phyloP scores from a whole-genome alignment of 2,113 vertebrate species.

The Tragelaphus imberbis region DNA sequence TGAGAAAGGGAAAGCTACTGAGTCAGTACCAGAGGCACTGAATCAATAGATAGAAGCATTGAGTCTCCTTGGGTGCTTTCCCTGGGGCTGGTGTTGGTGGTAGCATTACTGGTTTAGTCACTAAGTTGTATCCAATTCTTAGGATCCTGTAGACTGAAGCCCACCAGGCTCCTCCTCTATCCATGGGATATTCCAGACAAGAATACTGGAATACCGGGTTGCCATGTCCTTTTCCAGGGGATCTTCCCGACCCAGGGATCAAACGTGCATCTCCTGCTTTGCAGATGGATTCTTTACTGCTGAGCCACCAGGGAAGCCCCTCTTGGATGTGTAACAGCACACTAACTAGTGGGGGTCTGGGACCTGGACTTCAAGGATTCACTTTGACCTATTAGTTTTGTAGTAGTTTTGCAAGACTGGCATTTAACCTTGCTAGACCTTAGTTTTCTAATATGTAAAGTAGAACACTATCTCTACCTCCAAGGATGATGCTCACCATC shows the following conservation, averaged over 20 bases:
- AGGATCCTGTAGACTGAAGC: background rate
- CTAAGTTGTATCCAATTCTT: background rate
- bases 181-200: background rate
- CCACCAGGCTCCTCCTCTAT: background rate
- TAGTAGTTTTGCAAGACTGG: background rate
- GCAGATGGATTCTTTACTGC: background rate
- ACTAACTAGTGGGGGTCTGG: fast-evolving
- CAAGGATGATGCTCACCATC: background rate
- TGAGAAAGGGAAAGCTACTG: background rate
- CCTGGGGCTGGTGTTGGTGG: background rate
- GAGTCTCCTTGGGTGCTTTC: background rate
- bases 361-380: background rate
- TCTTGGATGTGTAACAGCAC: fast-evolving
- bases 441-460: background rate
- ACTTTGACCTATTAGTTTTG: background rate
- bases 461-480: background rate
- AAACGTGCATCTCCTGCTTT: background rate
- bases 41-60: fast-evolving
- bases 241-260: background rate
- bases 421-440: background rate
- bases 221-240: background rate
- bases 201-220: background rate
- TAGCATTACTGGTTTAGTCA: background rate
- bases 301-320: background rate
- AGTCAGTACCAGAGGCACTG: background rate